A percentile compares a stretch with the other conserved stretches of the same genome.
phyloP scores from a whole-genome alignment of 2,113 vertebrate species.

The Carassius gibelio region DNA sequence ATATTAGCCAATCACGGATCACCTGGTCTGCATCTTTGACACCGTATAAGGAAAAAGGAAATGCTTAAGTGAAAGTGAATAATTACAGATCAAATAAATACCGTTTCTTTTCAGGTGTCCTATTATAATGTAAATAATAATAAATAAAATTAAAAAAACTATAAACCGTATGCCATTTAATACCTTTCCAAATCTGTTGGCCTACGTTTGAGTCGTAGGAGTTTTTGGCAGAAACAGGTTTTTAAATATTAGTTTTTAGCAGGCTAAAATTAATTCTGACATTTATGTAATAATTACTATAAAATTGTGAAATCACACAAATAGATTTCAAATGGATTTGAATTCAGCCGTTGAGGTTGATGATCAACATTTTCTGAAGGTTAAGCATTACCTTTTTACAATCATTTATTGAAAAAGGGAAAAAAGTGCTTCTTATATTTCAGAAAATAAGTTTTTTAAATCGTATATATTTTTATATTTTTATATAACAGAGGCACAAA shows the following conservation, averaged over 20 bases:
- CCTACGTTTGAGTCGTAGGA: too few relatives aligned
- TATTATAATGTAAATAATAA: neutral
- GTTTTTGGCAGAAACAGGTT: too few relatives aligned
- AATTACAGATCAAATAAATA: slow-evolving; percentile 4
- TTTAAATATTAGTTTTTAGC: neutral
- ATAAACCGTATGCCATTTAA: too few relatives aligned
- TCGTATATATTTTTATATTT: neutral
- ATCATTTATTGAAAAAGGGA: neutral
- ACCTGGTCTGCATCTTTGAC: neutral
- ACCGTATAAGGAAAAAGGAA: slow-evolving; percentile 27
- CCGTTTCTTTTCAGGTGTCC: neutral
- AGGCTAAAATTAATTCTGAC: neutral
- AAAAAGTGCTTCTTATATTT: too few relatives aligned
- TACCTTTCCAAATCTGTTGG: too few relatives aligned
- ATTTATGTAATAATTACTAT: neutral
- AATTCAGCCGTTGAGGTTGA: neutral
- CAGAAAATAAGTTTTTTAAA: neutral
- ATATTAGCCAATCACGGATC: neutral
- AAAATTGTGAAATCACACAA: too few relatives aligned
- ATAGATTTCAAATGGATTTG: too few relatives aligned
- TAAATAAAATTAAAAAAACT: neutral
- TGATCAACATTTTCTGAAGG: neutral
- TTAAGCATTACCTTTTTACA: neutral
- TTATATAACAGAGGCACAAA: too few relatives aligned
- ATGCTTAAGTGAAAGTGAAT: neutral